Percentiles rank a stretch among this genome's conserved stretches.
Conservation (phyloP, 2,113 vertebrate species). For the Melanocharis versteri region DNA sequence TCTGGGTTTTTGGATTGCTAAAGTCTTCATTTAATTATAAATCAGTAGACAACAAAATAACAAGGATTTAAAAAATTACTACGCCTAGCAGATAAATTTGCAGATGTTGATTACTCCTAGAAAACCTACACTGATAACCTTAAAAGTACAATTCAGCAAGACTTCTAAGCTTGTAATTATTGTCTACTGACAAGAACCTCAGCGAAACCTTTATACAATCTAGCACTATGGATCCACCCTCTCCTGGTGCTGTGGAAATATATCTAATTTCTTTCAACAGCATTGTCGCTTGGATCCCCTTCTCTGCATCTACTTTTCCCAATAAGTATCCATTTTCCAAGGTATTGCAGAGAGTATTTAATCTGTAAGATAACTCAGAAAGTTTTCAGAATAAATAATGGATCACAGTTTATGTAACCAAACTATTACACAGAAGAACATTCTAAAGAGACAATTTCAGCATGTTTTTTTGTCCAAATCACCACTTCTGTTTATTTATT, state of each 20-base stretch:
- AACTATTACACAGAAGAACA: neutral
- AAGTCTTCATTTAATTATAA: neutral
- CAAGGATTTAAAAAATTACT: neutral
- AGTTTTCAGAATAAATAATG: neutral
- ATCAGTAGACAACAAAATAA: neutral
- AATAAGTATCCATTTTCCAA: neutral
- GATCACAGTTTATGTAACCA: neutral
- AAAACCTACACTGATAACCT: neutral
- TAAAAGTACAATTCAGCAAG: neutral
- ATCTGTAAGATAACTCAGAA: neutral
- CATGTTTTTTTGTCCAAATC: accelerated
- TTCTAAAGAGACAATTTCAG: neutral
- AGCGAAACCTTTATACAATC: neutral
- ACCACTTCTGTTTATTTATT: neutral
- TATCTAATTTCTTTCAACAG: neutral
- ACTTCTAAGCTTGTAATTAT: neutral
- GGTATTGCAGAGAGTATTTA: neutral
- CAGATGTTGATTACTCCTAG: neutral
- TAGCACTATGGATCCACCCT: neutral
- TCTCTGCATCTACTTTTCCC: neutral
- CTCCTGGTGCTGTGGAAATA: neutral
- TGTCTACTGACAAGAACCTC: neutral
- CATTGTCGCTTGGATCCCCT: neutral
- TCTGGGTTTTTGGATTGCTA: neutral
- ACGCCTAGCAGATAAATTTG: neutral